phyloP scores from a whole-genome alignment of 2,888 invertebrate species.

The Craniophora ligustri region DNA sequence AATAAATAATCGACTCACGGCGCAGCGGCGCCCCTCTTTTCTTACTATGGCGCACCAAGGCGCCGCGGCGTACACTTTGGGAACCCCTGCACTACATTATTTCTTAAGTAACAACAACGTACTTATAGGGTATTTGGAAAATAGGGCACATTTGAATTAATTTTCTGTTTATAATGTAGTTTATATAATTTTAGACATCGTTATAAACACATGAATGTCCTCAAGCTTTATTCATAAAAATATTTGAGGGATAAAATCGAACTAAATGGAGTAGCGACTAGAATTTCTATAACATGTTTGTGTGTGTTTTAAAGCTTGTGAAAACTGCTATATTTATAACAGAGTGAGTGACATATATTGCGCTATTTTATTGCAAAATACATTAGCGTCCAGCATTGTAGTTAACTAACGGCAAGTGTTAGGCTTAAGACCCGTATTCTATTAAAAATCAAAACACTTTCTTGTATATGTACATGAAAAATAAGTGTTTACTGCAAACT shows the following conservation, averaged over 20 bases:
- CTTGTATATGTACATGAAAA: slow-evolving; percentile 49
- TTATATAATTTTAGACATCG: slow-evolving; percentile 28
- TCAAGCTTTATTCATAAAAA: slow-evolving; percentile 44
- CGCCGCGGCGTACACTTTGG: too few species aligned
- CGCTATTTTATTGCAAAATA: slow-evolving; percentile 49
- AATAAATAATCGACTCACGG: too few species aligned
- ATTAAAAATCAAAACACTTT: slow-evolving; percentile 55
- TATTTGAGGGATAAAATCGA: slow-evolving; percentile 29
- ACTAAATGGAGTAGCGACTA: slow-evolving; percentile 43
- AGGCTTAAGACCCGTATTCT: slow-evolving; percentile 68
- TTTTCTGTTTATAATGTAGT: slow-evolving; percentile 45
- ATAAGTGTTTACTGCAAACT: slow-evolving; percentile 58
- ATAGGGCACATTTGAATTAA: slow-evolving; percentile 36
- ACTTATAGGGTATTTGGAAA: slow-evolving; percentile 43
- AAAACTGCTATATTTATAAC: slow-evolving; percentile 42
- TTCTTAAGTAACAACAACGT: slow-evolving; percentile 43
- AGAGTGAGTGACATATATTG: slow-evolving; percentile 26
- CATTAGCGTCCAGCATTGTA: slow-evolving; percentile 45
- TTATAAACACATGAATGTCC: slow-evolving; percentile 46
- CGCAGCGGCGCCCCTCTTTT: too few species aligned
- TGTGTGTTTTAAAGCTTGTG: slow-evolving; percentile 27
- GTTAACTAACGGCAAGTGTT: slow-evolving; percentile 52
- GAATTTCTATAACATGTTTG: slow-evolving; percentile 36
- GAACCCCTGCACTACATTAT: slow-evolving; percentile 47
- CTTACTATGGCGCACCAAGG: too few species aligned